Percentiles rank a stretch among this genome's conserved stretches.
Evolutionary conservation across 2,113 vertebrate genomes (phyloP).

Genomic region (Tragelaphus buxtoni): DNA sequence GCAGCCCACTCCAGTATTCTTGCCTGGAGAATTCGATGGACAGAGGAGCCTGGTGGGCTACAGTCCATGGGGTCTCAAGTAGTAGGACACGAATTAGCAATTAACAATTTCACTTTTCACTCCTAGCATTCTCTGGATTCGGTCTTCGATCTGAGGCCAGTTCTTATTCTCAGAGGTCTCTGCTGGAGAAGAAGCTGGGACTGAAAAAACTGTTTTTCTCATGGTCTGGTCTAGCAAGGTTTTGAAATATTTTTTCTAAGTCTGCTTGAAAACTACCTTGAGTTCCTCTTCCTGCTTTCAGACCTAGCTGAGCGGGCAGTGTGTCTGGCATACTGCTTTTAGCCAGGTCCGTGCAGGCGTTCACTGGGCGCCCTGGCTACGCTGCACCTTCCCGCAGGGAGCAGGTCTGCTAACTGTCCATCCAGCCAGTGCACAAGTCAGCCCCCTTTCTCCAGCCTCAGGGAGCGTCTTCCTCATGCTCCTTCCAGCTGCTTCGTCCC

Average conservation of each 20-base stretch:
- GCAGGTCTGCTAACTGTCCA: accelerated
- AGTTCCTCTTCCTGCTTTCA: no score
- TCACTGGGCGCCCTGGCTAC: accelerated
- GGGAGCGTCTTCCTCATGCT: accelerated
- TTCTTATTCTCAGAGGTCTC: not conserved
- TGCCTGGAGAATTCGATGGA: not conserved
- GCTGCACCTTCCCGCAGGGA: accelerated
- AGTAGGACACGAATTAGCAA: not conserved
- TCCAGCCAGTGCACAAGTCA: accelerated
- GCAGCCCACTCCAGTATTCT: not conserved
- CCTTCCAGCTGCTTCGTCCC: no score
- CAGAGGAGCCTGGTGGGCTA: not conserved
- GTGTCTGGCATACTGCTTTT: accelerated
- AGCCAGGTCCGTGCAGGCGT: accelerated
- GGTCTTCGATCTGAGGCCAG: not conserved
- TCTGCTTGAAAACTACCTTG: not conserved
- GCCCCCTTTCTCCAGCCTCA: not conserved
- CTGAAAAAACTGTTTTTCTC: not conserved
- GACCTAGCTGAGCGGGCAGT: not conserved
- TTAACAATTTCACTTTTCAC: not conserved
- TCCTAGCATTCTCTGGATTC: not conserved
- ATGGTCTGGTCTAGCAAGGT: no score
- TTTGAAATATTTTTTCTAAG: not conserved
- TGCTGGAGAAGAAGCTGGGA: not conserved
- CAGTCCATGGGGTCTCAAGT: not conserved